Conservation (phyloP, 2,113 vertebrate genomes). For the Istiophorus platypterus region DNA sequence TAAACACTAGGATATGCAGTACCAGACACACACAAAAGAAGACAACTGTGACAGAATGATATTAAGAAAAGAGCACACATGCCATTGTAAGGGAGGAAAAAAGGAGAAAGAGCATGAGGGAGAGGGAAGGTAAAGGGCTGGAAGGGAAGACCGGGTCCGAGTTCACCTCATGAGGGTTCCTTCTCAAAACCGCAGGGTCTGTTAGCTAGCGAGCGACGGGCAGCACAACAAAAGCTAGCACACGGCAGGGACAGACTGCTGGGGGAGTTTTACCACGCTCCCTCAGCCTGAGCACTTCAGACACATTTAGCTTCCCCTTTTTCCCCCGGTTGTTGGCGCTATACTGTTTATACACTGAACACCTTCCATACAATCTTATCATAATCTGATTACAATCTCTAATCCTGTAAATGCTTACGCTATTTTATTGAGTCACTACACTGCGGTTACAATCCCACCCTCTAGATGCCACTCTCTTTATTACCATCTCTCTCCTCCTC, state of each 20-base stretch:
- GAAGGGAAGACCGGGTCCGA: slow-evolving; percentile 37
- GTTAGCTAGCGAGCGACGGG: slow-evolving; percentile 76
- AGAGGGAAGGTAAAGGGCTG: slow-evolving; percentile 47
- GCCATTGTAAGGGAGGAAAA: slow-evolving; percentile 32
- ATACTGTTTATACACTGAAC: not conserved
- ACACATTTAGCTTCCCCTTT: slow-evolving; percentile 20
- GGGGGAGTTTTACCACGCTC: slow-evolving; percentile 79
- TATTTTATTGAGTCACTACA: slow-evolving; percentile 5
- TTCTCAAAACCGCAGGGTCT: slow-evolving; percentile 62
- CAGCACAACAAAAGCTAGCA: slow-evolving; percentile 81
- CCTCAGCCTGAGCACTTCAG: slow-evolving; percentile 68
- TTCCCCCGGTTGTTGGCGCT: slow-evolving; percentile 2
- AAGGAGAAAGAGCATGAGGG: slow-evolving; percentile 29
- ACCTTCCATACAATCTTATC: slow-evolving; percentile 10
- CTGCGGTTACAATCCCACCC: slow-evolving; percentile 8
- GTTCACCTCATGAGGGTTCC: slow-evolving; percentile 59
- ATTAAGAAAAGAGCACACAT: slow-evolving; percentile 37
- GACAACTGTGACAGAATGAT: slow-evolving; percentile 19
- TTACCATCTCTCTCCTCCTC: slow-evolving; percentile 42
- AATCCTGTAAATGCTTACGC: slow-evolving; percentile 10
- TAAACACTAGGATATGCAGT: slow-evolving; percentile 43
- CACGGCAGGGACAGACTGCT: slow-evolving; percentile 79
- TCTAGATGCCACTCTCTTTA: not conserved
- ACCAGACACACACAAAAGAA: slow-evolving; percentile 32
- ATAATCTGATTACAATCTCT: slow-evolving; percentile 34